Base-by-base conservation (phyloP, 2,888 invertebrate genomes). In the Erebia epiphron region DNA sequence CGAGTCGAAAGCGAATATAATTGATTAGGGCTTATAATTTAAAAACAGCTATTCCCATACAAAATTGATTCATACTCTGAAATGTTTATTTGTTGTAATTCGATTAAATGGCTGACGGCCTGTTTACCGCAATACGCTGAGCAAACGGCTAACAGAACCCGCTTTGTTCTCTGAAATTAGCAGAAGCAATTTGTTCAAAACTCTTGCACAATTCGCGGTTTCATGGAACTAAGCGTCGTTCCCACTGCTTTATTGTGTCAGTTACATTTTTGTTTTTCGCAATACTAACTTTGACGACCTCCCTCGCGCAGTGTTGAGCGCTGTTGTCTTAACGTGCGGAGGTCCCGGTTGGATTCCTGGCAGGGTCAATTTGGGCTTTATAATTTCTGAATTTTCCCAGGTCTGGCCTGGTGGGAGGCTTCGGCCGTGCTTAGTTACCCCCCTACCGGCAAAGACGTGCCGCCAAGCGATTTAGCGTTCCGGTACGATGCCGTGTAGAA, bases 81-180 rank as follows among this genome's bases (percentile, higher is more conserved):
- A 56, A 41, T 65, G 67, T 60, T 60, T 61, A 60, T 67, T 60
- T 61, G 41, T 41, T 61, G 50, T 67, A 67, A 67, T 67, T 16
- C 35, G 67, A 65, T 70, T 67, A 70, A 73, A 70, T 67, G 41
- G 54, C 69, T 73, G 63, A 72, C 63, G 67, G 70, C 67, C 67
- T 64, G 73, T 67, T 60, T 62, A 67, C 78, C 76, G 72, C 73
- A 72, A 72, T 73, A 72, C 67, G 64, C 65, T 69, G 69, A 66
- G 73, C 71, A 56, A 80, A 86, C 83, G 87, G 79, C 71, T 52
- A 80, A 87, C 83, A 87, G 79, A 74, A 78, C 74, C 76, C 74
- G 82, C 84, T 78, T 82, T 89, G 86, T 91, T 89, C 87, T 82
- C 62, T 78, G 87, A 85, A 90, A 88, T 90, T 89, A 90, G 81